Evolutionary conservation across 1,140 invertebrate species (phyloP).

Genomic region (Bilobella aurantiaca): DNA sequence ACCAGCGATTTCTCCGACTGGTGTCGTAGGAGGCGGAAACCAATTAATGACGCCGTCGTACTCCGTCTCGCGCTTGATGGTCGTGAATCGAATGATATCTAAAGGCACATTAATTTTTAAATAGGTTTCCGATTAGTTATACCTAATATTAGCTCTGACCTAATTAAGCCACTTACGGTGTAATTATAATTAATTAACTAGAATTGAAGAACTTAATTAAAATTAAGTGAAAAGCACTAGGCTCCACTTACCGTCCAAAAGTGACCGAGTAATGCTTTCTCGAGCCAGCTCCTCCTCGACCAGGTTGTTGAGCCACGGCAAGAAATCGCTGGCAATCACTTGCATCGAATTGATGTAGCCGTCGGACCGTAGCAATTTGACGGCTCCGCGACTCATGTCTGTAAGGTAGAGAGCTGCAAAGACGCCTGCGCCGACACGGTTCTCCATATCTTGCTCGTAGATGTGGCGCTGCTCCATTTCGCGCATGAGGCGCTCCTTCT

Average conservation of each 20-base stretch:
- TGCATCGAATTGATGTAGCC: constrained; percentile 5
- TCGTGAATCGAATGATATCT: background rate
- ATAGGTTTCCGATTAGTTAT: too few species aligned
- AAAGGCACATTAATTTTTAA: too few species aligned
- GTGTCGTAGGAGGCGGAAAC: background rate
- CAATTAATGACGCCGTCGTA: background rate
- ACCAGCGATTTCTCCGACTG: background rate
- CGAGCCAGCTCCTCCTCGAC: background rate
- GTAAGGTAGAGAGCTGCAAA: constrained; percentile 3
- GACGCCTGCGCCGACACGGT: background rate
- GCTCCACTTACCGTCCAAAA: constrained; percentile 10
- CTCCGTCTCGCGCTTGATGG: background rate
- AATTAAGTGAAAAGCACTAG: too few species aligned
- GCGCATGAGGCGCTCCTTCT: constrained; percentile 18
- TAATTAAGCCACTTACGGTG: background rate
- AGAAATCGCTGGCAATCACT: background rate
- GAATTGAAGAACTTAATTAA: too few species aligned
- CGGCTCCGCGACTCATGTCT: background rate
- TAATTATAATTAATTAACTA: background rate
- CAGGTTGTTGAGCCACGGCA: constrained; percentile 3
- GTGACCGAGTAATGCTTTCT: background rate
- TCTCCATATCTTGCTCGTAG: background rate
- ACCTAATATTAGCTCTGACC: too few species aligned
- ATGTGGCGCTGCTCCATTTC: background rate
- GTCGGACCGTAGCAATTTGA: background rate